Conservation (phyloP, 2,113 vertebrate species). For the Crypturellus undulatus region DNA sequence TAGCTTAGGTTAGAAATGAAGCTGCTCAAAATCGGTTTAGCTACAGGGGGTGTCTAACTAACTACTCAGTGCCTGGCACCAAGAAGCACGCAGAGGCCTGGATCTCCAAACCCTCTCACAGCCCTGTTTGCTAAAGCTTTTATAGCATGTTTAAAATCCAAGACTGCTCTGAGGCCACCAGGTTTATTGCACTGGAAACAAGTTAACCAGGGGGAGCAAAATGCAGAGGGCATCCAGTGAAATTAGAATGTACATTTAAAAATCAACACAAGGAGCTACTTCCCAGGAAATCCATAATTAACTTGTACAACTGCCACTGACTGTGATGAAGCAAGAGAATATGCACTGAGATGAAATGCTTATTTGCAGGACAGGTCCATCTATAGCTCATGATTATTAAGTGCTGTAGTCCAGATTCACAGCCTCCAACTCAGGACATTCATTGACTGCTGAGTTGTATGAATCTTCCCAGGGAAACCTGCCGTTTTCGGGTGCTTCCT, state of each 20-base stretch:
- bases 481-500: neutral
- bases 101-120: neutral
- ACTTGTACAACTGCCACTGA: no score
- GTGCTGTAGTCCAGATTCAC: no score
- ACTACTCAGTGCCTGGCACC: neutral
- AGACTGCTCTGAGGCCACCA: neutral
- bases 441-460: neutral
- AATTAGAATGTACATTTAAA: no score
- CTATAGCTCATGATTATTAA: no score
- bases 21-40: neutral
- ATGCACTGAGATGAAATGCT: no score
- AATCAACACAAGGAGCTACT: no score
- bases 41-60: neutral
- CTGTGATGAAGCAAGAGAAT: neutral
- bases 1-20: neutral
- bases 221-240: no score
- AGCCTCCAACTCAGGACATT: no score
- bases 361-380: no score
- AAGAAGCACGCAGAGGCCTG: neutral
- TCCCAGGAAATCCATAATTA: no score
- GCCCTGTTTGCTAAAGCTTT: neutral
- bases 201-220: no score
- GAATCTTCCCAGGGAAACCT: neutral
- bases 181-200: neutral
- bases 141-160: neutral